These are phyloP conservation scores for Anoplolepis gracilipes DNA, from an alignment of 1,140 invertebrate genomes.

Conservation along the genomic window DNA sequence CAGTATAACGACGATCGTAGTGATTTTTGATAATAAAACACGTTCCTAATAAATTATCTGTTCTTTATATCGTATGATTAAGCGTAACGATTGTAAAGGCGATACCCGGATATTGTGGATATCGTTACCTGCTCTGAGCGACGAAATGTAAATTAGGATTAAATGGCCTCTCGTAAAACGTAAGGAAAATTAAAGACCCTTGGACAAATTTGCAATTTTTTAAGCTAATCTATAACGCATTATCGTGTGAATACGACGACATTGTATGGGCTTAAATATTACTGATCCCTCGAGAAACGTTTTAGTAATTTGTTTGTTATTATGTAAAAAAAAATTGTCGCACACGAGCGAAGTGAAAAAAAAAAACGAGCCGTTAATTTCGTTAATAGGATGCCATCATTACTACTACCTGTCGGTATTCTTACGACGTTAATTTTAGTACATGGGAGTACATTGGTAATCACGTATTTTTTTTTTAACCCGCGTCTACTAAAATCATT, in stretches of 20 bases:
- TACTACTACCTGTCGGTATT: constrained; percentile 12
- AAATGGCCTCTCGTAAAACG: constrained; percentile 69
- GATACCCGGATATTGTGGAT: constrained; percentile 28
- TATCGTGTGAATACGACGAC: background rate
- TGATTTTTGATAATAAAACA: constrained; percentile 74
- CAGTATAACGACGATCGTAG: constrained; percentile 66
- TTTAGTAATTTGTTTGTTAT: background rate
- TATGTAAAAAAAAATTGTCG: constrained; percentile 32
- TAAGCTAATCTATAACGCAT: constrained; percentile 14
- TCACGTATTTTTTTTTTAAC: constrained; percentile 34
- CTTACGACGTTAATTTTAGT: constrained; percentile 14
- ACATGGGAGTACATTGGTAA: background rate
- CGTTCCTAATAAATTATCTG: constrained; percentile 75
- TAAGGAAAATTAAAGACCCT: constrained; percentile 52
- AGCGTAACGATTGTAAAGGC: constrained; percentile 65
- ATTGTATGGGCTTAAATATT: background rate
- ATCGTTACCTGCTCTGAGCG: constrained; percentile 29
- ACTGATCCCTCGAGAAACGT: background rate
- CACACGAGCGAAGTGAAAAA: background rate
- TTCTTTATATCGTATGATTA: constrained; percentile 71
- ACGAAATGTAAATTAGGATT: constrained; percentile 57
- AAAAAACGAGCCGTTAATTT: constrained; percentile 48
- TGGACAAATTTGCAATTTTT: constrained; percentile 35
- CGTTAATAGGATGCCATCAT: constrained; percentile 36
- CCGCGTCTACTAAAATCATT: background rate